Evolutionary conservation across 2,888 invertebrate species (phyloP).

Genomic region (Thalpophila matura): DNA sequence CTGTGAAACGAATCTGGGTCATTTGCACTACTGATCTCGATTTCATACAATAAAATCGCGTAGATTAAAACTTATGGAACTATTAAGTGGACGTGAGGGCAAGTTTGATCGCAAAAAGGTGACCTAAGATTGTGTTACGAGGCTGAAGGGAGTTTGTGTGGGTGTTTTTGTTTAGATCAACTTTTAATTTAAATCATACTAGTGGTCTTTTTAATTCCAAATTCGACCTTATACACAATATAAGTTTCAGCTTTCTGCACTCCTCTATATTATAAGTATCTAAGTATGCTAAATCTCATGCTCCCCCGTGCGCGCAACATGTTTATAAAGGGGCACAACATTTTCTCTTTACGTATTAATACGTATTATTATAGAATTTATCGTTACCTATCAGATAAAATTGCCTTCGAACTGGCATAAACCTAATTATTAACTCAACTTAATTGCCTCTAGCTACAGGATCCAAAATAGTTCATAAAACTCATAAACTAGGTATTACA

Average conservation of each 20-base stretch:
- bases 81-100: constrained; percentile 60
- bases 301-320: too few relatives aligned
- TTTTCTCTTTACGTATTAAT: too few relatives aligned
- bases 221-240: too few relatives aligned
- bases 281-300: too few relatives aligned
- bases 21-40: constrained; percentile 66
- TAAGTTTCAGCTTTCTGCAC: too few relatives aligned
- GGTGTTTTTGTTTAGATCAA: background rate
- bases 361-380: too few relatives aligned
- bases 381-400: too few relatives aligned
- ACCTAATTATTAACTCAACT: constrained; percentile 10
- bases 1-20: constrained; percentile 64
- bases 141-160: constrained; percentile 43
- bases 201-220: too few relatives aligned
- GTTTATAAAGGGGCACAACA: too few relatives aligned
- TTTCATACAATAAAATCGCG: constrained; percentile 59
- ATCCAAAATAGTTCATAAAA: constrained; percentile 23
- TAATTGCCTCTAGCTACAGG: constrained; percentile 20
- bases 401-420: too few relatives aligned
- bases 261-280: too few relatives aligned
- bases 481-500: constrained; percentile 35
- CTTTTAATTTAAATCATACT: too few relatives aligned
- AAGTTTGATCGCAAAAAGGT: constrained; percentile 43
- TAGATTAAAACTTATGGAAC: constrained; percentile 60
- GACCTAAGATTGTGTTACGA: constrained; percentile 61